Evolutionary conservation across 2,113 vertebrate species (phyloP), one percentile per base, ranked within the genome.

Genomic region (Neomonachus schauinslandi): DNA sequence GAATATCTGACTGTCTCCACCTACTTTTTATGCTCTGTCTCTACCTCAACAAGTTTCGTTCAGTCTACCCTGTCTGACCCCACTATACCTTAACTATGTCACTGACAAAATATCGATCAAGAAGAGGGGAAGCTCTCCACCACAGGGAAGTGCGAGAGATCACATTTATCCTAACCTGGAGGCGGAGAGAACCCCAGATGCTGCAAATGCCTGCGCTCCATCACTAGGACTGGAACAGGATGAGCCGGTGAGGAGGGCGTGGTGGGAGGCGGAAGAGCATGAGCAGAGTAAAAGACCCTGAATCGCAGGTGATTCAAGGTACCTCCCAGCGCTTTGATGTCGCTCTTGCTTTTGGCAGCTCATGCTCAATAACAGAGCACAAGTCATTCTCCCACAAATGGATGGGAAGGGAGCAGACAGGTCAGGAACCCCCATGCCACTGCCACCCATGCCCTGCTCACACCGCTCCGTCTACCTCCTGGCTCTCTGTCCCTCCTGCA

Each of bases 301-400:
- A 31, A 31, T 0, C 2, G 0, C 5, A 16, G 46, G 15, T 4
- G 5, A 10, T 7, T 28, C 33, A 2, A 42, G 31, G 31, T 15
- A 28, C 33, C n/a, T 12, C 7, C 49, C 4, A 2, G 12, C 1
- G 0, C n/a, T 28, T 7, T 19, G n/a, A 42, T 0, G 6, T 1
- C 4, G 51, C 72, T n/a, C 51, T 6, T 4, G 12, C 8, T 19
- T 11, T 26, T 0, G 10, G 63, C 74, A 15, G n/a, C 28, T 65
- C 2, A 0, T 5, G 1, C 14, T 49, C 3, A 0, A 5, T 0
- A 7, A 22, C 3, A 21, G 67, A 39, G 6, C 4, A 14, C 4
- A 14, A 1, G 4, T 31, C 4, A 0, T 6, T 3, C 22, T 15
- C n/a, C 2, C 22, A 1, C 2, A 2, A 26, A 51, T 21, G 33